Conservation (phyloP, 2,113 vertebrate species). For the Pterocles orientalis region DNA sequence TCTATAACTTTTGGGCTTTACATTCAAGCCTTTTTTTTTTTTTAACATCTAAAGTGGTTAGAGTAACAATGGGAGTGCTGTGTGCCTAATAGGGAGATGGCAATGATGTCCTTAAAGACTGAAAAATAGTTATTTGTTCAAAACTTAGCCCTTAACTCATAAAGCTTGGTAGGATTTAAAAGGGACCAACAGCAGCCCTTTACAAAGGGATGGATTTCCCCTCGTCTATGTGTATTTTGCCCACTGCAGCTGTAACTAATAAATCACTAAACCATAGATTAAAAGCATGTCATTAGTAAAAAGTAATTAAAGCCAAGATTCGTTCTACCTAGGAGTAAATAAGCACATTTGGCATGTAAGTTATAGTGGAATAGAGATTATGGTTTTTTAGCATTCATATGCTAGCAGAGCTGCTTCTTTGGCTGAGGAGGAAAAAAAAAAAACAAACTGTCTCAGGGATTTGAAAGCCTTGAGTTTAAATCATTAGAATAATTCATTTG, state of each 20-base stretch:
- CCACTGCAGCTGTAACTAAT: slow-evolving; percentile 54
- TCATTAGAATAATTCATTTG: background rate
- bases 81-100: background rate
- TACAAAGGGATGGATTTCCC: background rate
- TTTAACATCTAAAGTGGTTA: background rate
- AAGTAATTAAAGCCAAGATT: slow-evolving; percentile 52
- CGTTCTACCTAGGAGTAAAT: background rate
- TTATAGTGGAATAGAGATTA: background rate
- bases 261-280: slow-evolving; percentile 59
- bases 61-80: background rate
- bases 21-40: background rate
- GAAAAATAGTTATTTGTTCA: background rate
- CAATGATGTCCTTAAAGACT: background rate
- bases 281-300: slow-evolving; percentile 62
- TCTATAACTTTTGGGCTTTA: background rate
- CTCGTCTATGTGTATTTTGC: background rate
- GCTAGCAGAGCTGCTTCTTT: background rate
- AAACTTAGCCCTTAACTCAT: background rate
- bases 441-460: background rate
- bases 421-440: background rate
- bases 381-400: background rate
- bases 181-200: background rate
- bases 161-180: background rate
- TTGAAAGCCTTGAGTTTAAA: background rate
- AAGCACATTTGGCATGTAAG: background rate